Base-by-base conservation (phyloP, 2,888 invertebrate genomes). In the Drosophila diplacantha region DNA sequence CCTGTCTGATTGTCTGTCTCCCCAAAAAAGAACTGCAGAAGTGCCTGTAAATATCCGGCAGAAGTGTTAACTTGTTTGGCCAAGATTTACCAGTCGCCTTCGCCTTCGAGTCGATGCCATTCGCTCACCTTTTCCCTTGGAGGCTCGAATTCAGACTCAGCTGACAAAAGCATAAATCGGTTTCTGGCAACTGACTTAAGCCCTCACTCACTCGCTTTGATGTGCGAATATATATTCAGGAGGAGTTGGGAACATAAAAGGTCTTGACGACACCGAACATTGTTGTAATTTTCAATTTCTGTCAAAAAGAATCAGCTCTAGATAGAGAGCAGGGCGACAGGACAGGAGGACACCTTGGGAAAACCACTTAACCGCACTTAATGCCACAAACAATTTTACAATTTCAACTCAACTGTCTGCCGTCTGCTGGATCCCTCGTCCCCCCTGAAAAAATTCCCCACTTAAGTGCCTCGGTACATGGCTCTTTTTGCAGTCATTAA, bases 21-120 rank as follows among this genome's bases (percentile, higher is more conserved):
- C 63, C 62, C 43, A 3, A 11, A 16, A 16, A 29, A 18, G 9
- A 46, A 38, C 64, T 51, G 44, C 31, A 22, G 24, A 44, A 50
- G 53, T 24, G 38, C 38, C 20, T 18, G 18, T 29, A 54, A 50
- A 49, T 37, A 34, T 55, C 50, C 54, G 12, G 29, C 12, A 51
- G 47, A 70, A 75, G 69, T 74, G 78, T 78, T 78, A 78, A 82
- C 78, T 81, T 75, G 74, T 72, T 82, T 81, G 68, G 70, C 69
- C 73, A 73, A 69, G 79, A 81, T 73, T 79, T 79, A 72, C 70
- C 74, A 53, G 52, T 53, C 31, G 54, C 51, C 56, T 56, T 53
- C 47, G 60, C n/a, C 35, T 35, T 26, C 26, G 3, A 26, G 11
- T 37, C 38, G 38, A 38, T 38, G 20, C 3, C 12, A 7, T 56